phyloP scores from a whole-genome alignment of 2,888 invertebrate genomes.

The Parnassius apollo region DNA sequence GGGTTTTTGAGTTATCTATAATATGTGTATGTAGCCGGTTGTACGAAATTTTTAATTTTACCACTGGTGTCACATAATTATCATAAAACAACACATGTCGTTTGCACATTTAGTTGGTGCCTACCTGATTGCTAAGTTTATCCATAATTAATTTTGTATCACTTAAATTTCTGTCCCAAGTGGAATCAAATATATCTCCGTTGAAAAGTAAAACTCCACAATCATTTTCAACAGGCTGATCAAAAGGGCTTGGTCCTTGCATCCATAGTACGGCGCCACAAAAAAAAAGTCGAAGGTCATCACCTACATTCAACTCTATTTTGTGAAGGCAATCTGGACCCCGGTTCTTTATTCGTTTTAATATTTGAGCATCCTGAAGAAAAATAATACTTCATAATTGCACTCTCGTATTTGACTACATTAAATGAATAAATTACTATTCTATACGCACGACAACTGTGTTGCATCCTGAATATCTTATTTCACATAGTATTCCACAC shows the following conservation, averaged over 20 bases:
- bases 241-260: conserved; percentile 84
- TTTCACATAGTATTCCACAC: conserved; percentile 80
- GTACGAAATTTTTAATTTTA: too few relatives aligned
- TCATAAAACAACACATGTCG: too few relatives aligned
- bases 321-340: conserved; percentile 77
- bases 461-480: conserved; percentile 43
- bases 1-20: too few relatives aligned
- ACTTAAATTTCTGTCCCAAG: conserved; percentile 53
- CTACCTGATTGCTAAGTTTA: conserved; percentile 42
- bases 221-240: conserved; percentile 85
- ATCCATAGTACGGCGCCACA: conserved; percentile 89
- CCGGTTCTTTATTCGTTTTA: conserved; percentile 71
- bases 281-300: conserved; percentile 48
- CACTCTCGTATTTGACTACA: background rate
- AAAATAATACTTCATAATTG: background rate
- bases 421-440: background rate
- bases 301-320: conserved; percentile 40
- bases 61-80: too few relatives aligned
- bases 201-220: conserved; percentile 90
- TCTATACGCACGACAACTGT: conserved; percentile 36
- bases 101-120: background rate
- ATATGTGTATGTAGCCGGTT: too few relatives aligned
- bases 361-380: conserved; percentile 58
- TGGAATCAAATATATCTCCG: conserved; percentile 90
- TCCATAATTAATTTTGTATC: conserved; percentile 80